Evolutionary conservation across 2,113 vertebrate genomes (phyloP).

Genomic region (Pseudonaja textilis): DNA sequence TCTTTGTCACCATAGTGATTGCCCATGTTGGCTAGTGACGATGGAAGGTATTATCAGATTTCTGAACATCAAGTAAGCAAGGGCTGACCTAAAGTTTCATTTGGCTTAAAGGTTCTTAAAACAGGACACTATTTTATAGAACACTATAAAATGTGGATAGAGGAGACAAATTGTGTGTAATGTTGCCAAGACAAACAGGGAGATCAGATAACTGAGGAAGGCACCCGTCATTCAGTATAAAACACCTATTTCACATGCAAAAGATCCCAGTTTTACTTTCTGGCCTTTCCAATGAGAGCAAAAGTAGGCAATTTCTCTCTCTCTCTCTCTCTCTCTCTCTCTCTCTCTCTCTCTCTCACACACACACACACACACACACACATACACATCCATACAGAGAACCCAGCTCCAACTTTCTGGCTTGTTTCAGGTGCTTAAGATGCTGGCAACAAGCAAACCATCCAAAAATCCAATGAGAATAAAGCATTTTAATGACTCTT

Average conservation of each 20-base stretch:
- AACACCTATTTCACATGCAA: background rate
- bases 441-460: background rate
- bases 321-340: too few relatives aligned
- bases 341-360: too few relatives aligned
- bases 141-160: background rate
- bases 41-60: background rate
- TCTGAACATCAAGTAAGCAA: background rate
- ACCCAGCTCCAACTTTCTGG: background rate
- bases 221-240: background rate
- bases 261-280: background rate
- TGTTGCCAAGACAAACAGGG: background rate
- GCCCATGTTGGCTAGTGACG: background rate
- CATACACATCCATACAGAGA: background rate
- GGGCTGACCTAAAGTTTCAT: background rate
- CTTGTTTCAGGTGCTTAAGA: background rate
- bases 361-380: too few relatives aligned
- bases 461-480: background rate
- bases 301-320: background rate
- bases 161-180: background rate
- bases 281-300: background rate
- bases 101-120: background rate
- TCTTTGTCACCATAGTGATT: background rate
- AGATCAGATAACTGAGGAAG: background rate
- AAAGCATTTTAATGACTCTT: background rate
- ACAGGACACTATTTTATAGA: background rate